phyloP scores from a whole-genome alignment of 2,888 invertebrate species.

The Laothoe populi region DNA sequence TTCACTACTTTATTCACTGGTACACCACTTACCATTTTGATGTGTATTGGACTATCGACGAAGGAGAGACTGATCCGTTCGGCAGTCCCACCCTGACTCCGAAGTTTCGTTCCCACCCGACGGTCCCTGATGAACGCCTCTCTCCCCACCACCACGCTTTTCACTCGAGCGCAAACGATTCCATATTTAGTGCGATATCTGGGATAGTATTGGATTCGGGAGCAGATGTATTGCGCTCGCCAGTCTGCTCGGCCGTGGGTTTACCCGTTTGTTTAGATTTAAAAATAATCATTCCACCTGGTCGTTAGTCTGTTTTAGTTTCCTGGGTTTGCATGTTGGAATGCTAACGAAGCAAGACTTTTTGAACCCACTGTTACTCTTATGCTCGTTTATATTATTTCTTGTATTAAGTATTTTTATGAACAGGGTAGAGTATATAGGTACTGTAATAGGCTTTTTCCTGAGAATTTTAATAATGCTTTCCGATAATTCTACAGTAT shows the following conservation, averaged over 20 bases:
- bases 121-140: conserved; percentile 56
- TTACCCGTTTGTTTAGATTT: conserved; percentile 55
- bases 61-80: conserved; percentile 81
- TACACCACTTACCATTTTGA: conserved; percentile 78
- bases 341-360: conserved; percentile 33
- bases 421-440: too few species aligned
- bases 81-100: conserved; percentile 83
- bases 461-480: too few species aligned
- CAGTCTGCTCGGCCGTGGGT: conserved; percentile 56
- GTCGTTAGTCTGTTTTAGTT: conserved; percentile 45
- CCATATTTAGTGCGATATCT: conserved; percentile 81
- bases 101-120: conserved; percentile 61
- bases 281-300: conserved; percentile 72
- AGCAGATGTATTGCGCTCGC: conserved; percentile 65
- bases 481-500: too few species aligned
- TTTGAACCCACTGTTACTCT: background rate
- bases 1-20: conserved; percentile 44
- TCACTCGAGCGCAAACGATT: conserved; percentile 56
- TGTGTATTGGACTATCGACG: conserved; percentile 77
- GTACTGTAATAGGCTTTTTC: too few species aligned
- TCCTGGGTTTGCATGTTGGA: conserved; percentile 49
- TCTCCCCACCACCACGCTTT: conserved; percentile 40
- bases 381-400: background rate
- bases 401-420: too few species aligned
- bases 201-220: conserved; percentile 62